These are phyloP conservation scores for Coccyzus lansbergi DNA, from an alignment of 2,797 vertebrate species.

Conservation along the genomic window DNA sequence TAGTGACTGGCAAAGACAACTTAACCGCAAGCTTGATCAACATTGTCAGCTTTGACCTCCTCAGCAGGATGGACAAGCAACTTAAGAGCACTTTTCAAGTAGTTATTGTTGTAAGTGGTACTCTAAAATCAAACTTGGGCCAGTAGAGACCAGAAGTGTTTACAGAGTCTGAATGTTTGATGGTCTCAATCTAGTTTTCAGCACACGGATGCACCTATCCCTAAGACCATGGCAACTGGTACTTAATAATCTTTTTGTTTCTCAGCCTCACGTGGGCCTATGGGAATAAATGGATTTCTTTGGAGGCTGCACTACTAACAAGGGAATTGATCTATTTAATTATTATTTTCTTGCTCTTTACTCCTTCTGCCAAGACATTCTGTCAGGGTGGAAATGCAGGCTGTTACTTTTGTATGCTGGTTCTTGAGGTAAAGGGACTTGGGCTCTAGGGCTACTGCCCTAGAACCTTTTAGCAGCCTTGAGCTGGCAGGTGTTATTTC, in stretches of 20 bases:
- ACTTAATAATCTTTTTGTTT: neutral
- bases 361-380: neutral
- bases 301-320: neutral
- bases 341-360: neutral
- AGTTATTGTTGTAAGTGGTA: conserved; percentile 90
- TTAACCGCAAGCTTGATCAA: conserved; percentile 86
- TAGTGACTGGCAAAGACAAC: conserved; percentile 87
- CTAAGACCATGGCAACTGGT: neutral
- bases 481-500: neutral
- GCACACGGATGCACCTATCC: neutral
- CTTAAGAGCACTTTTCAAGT: conserved; percentile 84
- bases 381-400: neutral
- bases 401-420: neutral
- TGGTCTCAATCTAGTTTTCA: neutral
- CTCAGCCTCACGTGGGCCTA: neutral
- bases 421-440: neutral
- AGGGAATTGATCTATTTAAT: neutral
- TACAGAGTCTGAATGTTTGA: neutral
- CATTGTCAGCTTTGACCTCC: conserved; percentile 97
- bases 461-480: neutral
- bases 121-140: neutral
- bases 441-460: neutral
- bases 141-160: neutral
- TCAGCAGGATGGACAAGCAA: conserved; percentile 90
- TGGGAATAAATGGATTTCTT: neutral